phyloP scores from a whole-genome alignment of 1,140 invertebrate species.

The Plutomurus gul region DNA sequence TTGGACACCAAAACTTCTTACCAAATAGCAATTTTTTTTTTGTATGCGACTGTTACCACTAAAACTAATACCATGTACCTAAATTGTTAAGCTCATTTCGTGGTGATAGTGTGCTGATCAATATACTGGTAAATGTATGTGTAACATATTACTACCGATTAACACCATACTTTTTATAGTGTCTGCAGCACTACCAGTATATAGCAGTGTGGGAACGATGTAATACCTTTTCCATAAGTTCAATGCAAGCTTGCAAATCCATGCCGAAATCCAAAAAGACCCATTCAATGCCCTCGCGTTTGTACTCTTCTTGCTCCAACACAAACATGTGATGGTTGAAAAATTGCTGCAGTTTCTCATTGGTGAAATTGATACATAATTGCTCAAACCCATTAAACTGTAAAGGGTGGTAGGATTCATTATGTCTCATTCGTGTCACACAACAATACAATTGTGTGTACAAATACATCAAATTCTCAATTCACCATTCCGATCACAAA shows the following conservation, averaged over 20 bases:
- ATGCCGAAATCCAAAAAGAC: slow-evolving; percentile 96
- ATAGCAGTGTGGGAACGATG: neutral
- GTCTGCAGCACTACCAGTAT: neutral
- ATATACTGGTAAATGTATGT: no score
- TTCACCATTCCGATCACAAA: no score
- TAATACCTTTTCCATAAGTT: slow-evolving; percentile 94
- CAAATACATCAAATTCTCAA: no score
- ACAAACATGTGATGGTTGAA: slow-evolving; percentile 99
- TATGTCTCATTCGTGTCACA: no score
- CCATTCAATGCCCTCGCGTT: slow-evolving; percentile 91
- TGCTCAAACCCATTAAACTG: slow-evolving; percentile 97
- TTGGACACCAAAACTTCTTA: no score
- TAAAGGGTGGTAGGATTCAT: slow-evolving; percentile 35
- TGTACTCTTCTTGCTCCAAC: slow-evolving; percentile 96
- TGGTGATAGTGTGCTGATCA: no score
- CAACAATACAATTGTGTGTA: no score
- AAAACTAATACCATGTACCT: no score
- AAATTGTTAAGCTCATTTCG: no score
- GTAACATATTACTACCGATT: no score
- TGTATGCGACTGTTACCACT: no score
- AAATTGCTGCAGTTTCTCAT: slow-evolving; percentile 96
- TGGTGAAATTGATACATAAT: slow-evolving; percentile 98
- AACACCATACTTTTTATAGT: neutral
- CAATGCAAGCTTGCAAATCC: slow-evolving; percentile 94
- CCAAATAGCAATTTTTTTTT: no score